Conservation (phyloP, 2,888 invertebrate species). For the Drosophila melanocephala region DNA sequence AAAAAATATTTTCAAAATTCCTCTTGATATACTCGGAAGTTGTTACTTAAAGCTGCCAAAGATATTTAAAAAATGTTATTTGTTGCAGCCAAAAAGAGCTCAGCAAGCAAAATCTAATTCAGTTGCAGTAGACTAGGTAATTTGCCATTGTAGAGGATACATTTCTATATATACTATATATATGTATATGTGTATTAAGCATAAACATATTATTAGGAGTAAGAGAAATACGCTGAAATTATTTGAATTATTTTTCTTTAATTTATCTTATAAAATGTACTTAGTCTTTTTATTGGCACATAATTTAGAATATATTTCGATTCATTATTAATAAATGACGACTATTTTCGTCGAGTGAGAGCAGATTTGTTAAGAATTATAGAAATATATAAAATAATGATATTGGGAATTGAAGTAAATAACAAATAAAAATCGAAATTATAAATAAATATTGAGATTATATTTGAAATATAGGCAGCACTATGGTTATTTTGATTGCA, state of each 20-base stretch:
- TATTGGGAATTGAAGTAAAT: too few species aligned
- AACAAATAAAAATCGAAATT: too few species aligned
- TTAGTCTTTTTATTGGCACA: rapidly evolving
- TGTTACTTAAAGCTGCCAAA: neutral
- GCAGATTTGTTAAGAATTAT: too few species aligned
- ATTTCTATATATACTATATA: neutral
- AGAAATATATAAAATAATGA: too few species aligned
- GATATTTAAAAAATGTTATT: neutral
- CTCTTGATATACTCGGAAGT: neutral
- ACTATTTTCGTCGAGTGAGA: too few species aligned
- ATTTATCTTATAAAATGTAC: neutral
- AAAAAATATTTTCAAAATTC: neutral
- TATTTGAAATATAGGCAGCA: too few species aligned
- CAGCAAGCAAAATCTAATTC: neutral
- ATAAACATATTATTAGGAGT: neutral
- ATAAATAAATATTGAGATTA: too few species aligned
- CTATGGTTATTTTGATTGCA: too few species aligned
- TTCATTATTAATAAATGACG: neutral
- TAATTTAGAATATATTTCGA: rapidly evolving
- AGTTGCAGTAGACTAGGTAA: neutral
- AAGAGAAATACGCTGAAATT: neutral
- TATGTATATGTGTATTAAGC: neutral
- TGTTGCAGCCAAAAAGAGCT: neutral
- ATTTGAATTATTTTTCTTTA: neutral
- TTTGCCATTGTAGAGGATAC: neutral